Conservation (phyloP, 2,113 vertebrate species). For the Corythaixoides concolor region DNA sequence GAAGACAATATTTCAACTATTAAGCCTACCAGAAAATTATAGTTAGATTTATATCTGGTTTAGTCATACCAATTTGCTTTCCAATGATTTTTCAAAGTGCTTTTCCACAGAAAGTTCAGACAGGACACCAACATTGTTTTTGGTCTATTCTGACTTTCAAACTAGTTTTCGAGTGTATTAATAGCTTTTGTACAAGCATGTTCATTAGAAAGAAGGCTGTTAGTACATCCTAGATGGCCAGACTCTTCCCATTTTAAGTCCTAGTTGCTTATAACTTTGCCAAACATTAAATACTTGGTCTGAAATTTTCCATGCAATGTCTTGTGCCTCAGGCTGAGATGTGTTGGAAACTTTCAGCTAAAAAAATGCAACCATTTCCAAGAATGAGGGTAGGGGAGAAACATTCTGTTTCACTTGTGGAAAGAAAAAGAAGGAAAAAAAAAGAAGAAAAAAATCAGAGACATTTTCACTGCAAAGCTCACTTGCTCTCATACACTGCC, state of each 20-base stretch:
- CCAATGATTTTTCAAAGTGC: conserved; percentile 19
- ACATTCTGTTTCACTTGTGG: neutral
- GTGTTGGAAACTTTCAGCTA: conserved; percentile 36
- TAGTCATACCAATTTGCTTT: conserved; percentile 37
- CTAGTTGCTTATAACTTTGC: neutral
- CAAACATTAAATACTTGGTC: conserved; percentile 5
- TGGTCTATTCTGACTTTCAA: neutral
- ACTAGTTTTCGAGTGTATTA: neutral
- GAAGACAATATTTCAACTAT: conserved; percentile 47
- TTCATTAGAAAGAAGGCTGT: conserved; percentile 14
- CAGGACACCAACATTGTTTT: neutral
- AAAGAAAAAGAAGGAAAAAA: neutral
- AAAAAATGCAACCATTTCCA: conserved; percentile 17
- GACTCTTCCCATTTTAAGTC: neutral
- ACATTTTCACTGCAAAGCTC: neutral
- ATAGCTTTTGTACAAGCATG: neutral
- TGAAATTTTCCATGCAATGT: conserved; percentile 27
- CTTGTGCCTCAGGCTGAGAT: conserved; percentile 32
- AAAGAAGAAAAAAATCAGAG: neutral
- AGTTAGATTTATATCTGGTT: conserved; percentile 43
- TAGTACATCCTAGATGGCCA: neutral
- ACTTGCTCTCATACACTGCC: neutral
- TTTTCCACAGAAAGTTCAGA: conserved; percentile 15
- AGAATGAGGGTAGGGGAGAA: neutral
- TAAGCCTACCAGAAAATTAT: conserved; percentile 58